These are phyloP conservation scores for Drosophila kambysellisi DNA, from an alignment of 2,888 invertebrate species.

Conservation along the genomic window DNA sequence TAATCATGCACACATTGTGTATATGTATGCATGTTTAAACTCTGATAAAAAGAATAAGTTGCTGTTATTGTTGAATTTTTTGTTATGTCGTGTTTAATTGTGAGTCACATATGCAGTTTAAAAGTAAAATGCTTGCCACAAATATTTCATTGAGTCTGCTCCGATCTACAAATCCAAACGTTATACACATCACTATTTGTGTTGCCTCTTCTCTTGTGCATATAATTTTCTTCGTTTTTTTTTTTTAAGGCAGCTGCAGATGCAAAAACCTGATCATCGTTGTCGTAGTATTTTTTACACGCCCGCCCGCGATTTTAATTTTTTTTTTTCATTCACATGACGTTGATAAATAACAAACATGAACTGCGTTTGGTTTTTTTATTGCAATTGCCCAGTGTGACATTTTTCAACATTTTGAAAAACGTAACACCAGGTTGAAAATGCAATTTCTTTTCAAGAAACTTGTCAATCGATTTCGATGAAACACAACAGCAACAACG, in stretches of 20 bases:
- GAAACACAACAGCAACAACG: slow-evolving; percentile 7
- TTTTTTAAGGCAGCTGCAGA: slow-evolving; percentile 40
- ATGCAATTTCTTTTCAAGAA: slow-evolving; percentile 9
- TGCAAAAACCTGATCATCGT: slow-evolving; percentile 58
- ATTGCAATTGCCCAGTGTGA: slow-evolving; percentile 36
- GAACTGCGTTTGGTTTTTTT: slow-evolving; percentile 10
- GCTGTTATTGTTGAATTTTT: neutral
- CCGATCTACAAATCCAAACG: slow-evolving; percentile 9
- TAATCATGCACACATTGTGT: neutral
- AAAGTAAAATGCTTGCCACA: neutral
- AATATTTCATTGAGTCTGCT: neutral
- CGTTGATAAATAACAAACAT: slow-evolving; percentile 47
- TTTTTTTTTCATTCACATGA: slow-evolving; percentile 23
- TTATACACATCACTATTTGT: slow-evolving; percentile 16
- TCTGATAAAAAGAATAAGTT: slow-evolving; percentile 21
- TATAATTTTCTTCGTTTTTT: slow-evolving; percentile 1
- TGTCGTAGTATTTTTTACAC: slow-evolving; percentile 38
- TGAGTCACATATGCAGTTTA: slow-evolving; percentile 21
- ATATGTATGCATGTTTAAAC: slow-evolving; percentile 5
- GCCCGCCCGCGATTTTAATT: slow-evolving; percentile 47
- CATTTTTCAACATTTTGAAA: slow-evolving; percentile 12
- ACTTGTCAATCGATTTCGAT: slow-evolving; percentile 30
- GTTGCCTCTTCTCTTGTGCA: slow-evolving; percentile 2
- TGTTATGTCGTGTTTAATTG: neutral
- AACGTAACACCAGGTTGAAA: slow-evolving; percentile 34